Conservation (phyloP, 1,140 invertebrate genomes). For the Drosophila watanabei region DNA sequence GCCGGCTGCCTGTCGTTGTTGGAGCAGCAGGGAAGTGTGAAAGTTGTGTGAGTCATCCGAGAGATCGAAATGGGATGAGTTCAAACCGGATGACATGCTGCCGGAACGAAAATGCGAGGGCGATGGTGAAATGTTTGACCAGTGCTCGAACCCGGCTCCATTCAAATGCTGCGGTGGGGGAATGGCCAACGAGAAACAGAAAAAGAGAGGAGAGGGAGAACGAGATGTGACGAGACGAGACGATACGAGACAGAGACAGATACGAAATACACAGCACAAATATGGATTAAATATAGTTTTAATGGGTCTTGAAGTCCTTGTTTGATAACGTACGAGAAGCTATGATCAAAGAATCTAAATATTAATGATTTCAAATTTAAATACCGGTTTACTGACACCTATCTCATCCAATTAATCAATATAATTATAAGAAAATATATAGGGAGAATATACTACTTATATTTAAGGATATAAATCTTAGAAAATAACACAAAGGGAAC, state of each 20-base stretch:
- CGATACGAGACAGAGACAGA: slow-evolving; percentile 35
- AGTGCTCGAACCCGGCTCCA: slow-evolving; percentile 80
- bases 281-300: too few relatives aligned
- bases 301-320: background rate
- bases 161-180: slow-evolving; percentile 64
- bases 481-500: background rate
- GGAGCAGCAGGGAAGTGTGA: slow-evolving; percentile 80
- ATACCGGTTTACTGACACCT: too few relatives aligned
- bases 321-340: background rate
- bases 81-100: slow-evolving; percentile 86
- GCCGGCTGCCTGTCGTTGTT: slow-evolving; percentile 74
- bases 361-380: too few relatives aligned
- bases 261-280: background rate
- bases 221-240: slow-evolving; percentile 55
- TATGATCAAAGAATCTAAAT: background rate
- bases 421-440: background rate
- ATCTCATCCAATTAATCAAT: too few relatives aligned
- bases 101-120: slow-evolving; percentile 86
- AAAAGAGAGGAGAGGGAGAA: slow-evolving; percentile 54
- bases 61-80: slow-evolving; percentile 84
- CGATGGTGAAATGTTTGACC: slow-evolving; percentile 85
- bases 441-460: background rate
- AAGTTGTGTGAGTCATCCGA: slow-evolving; percentile 79
- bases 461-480: background rate
- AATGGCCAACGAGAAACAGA: slow-evolving; percentile 59